These are phyloP conservation scores for Eupeodes corollae DNA, from an alignment of 1,140 invertebrate species.

Conservation along the genomic window DNA sequence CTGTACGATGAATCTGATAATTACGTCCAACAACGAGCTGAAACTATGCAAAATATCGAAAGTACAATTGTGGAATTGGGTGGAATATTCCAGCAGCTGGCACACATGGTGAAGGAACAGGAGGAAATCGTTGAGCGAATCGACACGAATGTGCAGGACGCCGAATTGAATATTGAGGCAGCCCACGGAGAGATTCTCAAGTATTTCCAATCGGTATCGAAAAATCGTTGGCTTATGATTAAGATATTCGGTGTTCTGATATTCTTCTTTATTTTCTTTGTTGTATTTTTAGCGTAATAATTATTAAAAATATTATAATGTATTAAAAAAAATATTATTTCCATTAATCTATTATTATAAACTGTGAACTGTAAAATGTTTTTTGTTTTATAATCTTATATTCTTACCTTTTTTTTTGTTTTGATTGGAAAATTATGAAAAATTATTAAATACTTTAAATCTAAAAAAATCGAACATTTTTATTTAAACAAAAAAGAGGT, in stretches of 20 bases:
- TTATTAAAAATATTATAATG: too few species aligned
- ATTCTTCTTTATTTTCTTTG: constrained; percentile 98
- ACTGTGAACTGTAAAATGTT: too few species aligned
- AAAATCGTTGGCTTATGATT: constrained; percentile 98
- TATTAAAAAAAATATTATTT: too few species aligned
- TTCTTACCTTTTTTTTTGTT: too few species aligned
- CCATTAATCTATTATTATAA: too few species aligned
- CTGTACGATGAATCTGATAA: constrained; percentile 77
- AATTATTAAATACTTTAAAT: too few species aligned
- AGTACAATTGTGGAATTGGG: constrained; percentile 98
- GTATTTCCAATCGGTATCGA: constrained; percentile 95
- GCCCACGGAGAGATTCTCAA: constrained; percentile 94
- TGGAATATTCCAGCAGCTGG: constrained; percentile 94
- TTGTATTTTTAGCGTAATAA: constrained; percentile 79
- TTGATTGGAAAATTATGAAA: too few species aligned
- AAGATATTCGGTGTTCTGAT: constrained; percentile 98
- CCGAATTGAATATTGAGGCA: constrained; percentile 92
- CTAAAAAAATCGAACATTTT: too few species aligned
- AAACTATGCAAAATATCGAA: constrained; percentile 99
- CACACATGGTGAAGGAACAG: constrained; percentile 98
- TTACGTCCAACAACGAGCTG: constrained; percentile 84
- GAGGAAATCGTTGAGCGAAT: constrained; percentile 98
- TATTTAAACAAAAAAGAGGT: too few species aligned
- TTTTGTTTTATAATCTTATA: too few species aligned
- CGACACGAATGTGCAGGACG: constrained; percentile 92